A percentile compares a stretch with the other conserved stretches of the same genome.
Evolutionary conservation across 2,113 vertebrate genomes (phyloP).

Genomic region (Merops nubicus): DNA sequence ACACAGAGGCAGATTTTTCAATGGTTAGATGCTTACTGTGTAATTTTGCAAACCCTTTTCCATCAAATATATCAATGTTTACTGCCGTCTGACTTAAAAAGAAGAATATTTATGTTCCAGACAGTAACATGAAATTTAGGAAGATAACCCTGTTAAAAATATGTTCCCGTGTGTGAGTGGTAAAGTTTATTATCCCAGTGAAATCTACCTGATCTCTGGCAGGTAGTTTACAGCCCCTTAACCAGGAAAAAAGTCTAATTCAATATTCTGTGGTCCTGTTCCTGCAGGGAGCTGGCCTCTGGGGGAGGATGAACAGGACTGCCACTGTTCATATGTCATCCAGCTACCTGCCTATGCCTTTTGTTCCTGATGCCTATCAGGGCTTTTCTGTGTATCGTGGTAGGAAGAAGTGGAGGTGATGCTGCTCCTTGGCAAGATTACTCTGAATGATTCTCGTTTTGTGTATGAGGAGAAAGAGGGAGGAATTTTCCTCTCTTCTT

Average conservation of each 20-base stretch:
- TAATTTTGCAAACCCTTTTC: neutral
- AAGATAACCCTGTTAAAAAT: neutral
- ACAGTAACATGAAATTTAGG: neutral
- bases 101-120: neutral
- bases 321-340: too few relatives aligned
- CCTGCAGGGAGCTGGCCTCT: neutral
- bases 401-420: neutral
- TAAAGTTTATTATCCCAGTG: neutral
- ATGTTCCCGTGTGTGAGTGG: neutral
- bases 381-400: neutral
- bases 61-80: neutral
- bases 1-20: neutral
- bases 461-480: neutral
- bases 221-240: neutral
- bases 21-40: neutral
- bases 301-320: neutral
- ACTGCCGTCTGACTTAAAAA: neutral
- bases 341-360: neutral
- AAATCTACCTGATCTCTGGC: neutral
- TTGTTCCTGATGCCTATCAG: neutral
- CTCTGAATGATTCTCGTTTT: neutral
- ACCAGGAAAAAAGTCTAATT: neutral
- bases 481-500: neutral
- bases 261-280: neutral
- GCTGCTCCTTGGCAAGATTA: neutral